Evolutionary conservation across 2,797 vertebrate genomes (phyloP).

Genomic region (Parauchenoglanis punctatus): DNA sequence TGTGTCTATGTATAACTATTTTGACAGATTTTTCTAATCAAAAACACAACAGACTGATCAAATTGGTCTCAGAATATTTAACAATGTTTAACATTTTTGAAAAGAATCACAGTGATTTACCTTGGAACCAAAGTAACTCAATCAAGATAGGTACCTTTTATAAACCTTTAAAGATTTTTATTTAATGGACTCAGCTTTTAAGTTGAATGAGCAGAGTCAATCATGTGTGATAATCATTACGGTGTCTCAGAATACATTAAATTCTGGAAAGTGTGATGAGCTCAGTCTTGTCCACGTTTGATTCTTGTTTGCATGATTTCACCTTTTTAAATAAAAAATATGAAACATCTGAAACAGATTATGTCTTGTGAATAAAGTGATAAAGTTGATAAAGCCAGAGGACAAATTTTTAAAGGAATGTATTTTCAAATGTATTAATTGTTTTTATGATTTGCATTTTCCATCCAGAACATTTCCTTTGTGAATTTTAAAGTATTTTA

Average conservation of each 20-base stretch:
- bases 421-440: neutral
- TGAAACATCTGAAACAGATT: constrained; percentile 25
- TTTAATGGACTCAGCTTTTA: constrained; percentile 29
- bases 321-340: constrained; percentile 57
- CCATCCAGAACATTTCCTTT: neutral
- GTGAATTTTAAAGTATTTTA: neutral
- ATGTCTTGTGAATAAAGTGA: neutral
- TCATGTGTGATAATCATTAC: constrained; percentile 64
- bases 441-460: neutral
- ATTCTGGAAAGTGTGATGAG: constrained; percentile 50
- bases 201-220: constrained; percentile 16
- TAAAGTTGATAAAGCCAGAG: neutral
- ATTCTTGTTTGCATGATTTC: constrained; percentile 73
- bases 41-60: constrained; percentile 23
- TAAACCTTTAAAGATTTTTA: constrained; percentile 27
- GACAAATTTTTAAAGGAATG: neutral
- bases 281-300: constrained; percentile 51
- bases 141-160: constrained; percentile 38
- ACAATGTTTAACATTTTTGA: constrained; percentile 13
- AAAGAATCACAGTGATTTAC: constrained; percentile 40
- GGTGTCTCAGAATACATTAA: constrained; percentile 36
- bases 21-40: constrained; percentile 22
- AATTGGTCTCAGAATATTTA: constrained; percentile 27
- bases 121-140: constrained; percentile 40
- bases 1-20: neutral